Percentiles rank a stretch among this genome's conserved stretches.
phyloP scores from a whole-genome alignment of 2,797 vertebrate genomes.

The Bufotes viridis region DNA sequence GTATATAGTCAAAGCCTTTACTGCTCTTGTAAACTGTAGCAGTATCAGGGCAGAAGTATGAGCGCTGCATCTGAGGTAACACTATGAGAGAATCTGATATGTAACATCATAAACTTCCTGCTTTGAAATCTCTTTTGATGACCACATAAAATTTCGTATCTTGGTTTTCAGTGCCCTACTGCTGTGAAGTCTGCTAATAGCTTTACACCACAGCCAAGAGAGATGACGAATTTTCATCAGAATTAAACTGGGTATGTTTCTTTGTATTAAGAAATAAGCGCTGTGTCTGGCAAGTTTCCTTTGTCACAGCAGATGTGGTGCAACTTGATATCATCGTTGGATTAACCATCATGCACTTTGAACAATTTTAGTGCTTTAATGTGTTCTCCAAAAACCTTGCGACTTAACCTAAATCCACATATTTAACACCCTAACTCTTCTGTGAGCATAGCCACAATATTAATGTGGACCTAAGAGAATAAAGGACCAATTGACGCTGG shows the following conservation, averaged over 20 bases:
- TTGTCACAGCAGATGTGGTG: conserved; percentile 10
- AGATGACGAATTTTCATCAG: neutral
- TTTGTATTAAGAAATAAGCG: conserved; percentile 25
- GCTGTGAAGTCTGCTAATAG: conserved; percentile 5
- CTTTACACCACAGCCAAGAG: conserved; percentile 14
- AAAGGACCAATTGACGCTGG: neutral
- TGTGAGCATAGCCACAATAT: neutral
- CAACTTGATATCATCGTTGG: neutral
- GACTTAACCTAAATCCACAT: neutral
- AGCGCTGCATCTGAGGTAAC: neutral
- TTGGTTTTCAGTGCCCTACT: conserved; percentile 17
- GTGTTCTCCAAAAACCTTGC: neutral
- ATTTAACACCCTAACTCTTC: conserved; percentile 3
- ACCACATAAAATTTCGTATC: conserved; percentile 23
- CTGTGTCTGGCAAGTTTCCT: conserved; percentile 27
- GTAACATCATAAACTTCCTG: conserved; percentile 1
- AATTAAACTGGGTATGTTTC: conserved; percentile 18
- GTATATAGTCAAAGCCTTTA: neutral
- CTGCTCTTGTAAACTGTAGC: neutral
- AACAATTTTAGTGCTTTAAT: neutral
- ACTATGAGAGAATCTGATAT: conserved; percentile 1
- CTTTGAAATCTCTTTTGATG: conserved; percentile 21
- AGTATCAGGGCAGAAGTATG: neutral
- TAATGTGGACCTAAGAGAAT: neutral
- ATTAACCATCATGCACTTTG: conserved; percentile 18